Percentiles rank a stretch among this genome's conserved stretches.
phyloP scores from a whole-genome alignment of 2,113 vertebrate genomes.

The Eulemur rufifrons region DNA sequence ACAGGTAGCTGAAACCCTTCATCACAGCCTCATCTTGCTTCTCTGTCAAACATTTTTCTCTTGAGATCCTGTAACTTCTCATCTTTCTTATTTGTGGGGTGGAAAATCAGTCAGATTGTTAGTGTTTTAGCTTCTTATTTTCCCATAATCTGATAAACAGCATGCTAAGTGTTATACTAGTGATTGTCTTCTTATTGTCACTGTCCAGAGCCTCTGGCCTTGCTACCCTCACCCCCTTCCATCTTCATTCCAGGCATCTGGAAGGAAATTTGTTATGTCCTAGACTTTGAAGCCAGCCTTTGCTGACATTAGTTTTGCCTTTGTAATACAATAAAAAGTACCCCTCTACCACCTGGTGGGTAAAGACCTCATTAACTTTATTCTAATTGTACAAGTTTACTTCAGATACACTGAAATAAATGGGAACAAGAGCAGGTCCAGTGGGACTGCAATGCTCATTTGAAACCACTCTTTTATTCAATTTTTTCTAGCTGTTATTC shows the following conservation, averaged over 20 bases:
- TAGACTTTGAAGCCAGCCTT: neutral
- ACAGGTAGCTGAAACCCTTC: neutral
- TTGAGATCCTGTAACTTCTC: neutral
- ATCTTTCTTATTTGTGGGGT: neutral
- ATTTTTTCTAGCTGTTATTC: neutral
- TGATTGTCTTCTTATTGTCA: neutral
- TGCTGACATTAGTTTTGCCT: conserved; percentile 18
- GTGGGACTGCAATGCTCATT: neutral
- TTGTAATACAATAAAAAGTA: conserved; percentile 45
- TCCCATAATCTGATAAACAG: neutral
- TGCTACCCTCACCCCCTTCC: neutral
- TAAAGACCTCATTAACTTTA: conserved; percentile 41
- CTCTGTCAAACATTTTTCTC: neutral
- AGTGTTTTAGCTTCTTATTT: neutral
- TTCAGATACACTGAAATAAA: conserved; percentile 19
- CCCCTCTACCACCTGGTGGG: neutral
- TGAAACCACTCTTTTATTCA: neutral
- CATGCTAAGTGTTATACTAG: neutral
- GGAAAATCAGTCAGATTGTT: neutral
- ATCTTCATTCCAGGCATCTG: neutral
- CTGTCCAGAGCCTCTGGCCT: neutral
- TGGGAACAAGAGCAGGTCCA: neutral
- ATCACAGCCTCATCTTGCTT: neutral
- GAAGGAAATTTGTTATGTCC: neutral
- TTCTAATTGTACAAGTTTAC: conserved; percentile 48